Base-by-base conservation (phyloP, 2,888 invertebrate genomes). In the Eumacrocentrus americanus region DNA sequence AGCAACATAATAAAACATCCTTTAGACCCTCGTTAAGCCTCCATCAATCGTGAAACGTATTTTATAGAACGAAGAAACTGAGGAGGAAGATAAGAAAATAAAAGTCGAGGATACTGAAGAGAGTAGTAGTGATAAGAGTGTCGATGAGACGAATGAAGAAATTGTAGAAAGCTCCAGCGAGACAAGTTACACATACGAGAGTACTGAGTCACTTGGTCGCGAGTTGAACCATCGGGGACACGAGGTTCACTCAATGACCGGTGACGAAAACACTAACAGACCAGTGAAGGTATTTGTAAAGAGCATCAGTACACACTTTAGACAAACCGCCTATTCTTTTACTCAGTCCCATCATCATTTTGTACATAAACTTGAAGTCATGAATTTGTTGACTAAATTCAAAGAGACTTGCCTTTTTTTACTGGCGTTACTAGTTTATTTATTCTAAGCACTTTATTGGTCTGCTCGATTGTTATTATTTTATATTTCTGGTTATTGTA, bases 41-140 rank as follows among this genome's bases (percentile, higher is more conserved):
- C 20, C 18, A 22, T 11, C 50, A 42, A 29, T 47, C 47, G 18
- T 35, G 22, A 16, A 51, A 68, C 66, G 68, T 70, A 65, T 75
- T 73, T 75, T 75, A 58, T 75, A 75, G 75, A 73, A 58, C 60
- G 66, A 70, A 40, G 66, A 44, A 64, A 64, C 56, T 55, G 51
- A 58, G 61, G 63, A 62, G 60, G 71, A 64, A 16, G 68, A 69
- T 63, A 35, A 25, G 65, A 64, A 51, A 42, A 58, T 61, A 66
- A 64, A 35, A 29, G 61, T 64, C 48, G 38, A 53, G 65, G 48
- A n/a, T n/a, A n/a, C n/a, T n/a, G n/a, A 54, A 63, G 67, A 57
- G 66, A 66, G 67, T 63, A 68, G 59, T 66, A 64, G 52, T 64
- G 65, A 62, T 46, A 63, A n/a, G n/a, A n/a, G n/a, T n/a, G n/a